Evolutionary conservation across 2,113 vertebrate genomes (phyloP), one percentile per base, ranked within the genome.

Genomic region (Saccopteryx leptura): DNA sequence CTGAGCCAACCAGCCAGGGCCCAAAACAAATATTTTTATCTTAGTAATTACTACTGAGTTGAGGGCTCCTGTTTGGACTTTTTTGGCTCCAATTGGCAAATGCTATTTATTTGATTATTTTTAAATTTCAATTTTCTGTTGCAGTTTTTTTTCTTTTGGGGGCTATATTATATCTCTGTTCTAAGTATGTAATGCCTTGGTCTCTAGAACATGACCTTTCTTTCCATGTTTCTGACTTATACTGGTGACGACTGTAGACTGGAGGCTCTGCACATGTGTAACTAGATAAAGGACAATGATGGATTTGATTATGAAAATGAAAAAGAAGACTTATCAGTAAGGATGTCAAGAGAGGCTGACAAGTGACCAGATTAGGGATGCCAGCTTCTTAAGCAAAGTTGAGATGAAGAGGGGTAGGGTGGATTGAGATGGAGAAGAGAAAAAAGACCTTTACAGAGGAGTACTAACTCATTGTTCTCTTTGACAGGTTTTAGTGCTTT

Each of bases 11-110:
- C 39, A 39, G 39, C 39, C 39, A 39, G 39, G 39, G 39, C 39
- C 39, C 39, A 39, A 39, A 39, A 39, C 39, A 39, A 39, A 3
- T 39, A 39, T 39, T 76, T 96, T 85, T 46, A 72, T 88, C 52
- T 89, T 87, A 17, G 31, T 52, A 80, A 48, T 95, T 91, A 23
- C 19, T 91, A 8, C 80, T 93, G 23, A 88, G 28, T 21, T 94
- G 52, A 71, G 48, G 21, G 21, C 19, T 84, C 19, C 28, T 61
- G 15, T 91, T 90, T 69, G 84, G 26, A 46, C 61, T 88, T 82
- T 88, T n/a, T 83, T 93, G 46, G 21, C n/a, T 83, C 26, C 23
- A 56, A 0, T 82, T 94, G 63, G 17, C 58, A 82, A 74, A 87
- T 83, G 48, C 54, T 89, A 10, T 90, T 81, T 83, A 15, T 79